These are phyloP conservation scores for Chymomyza amoena DNA, from an alignment of 2,888 invertebrate species.

Conservation along the genomic window DNA sequence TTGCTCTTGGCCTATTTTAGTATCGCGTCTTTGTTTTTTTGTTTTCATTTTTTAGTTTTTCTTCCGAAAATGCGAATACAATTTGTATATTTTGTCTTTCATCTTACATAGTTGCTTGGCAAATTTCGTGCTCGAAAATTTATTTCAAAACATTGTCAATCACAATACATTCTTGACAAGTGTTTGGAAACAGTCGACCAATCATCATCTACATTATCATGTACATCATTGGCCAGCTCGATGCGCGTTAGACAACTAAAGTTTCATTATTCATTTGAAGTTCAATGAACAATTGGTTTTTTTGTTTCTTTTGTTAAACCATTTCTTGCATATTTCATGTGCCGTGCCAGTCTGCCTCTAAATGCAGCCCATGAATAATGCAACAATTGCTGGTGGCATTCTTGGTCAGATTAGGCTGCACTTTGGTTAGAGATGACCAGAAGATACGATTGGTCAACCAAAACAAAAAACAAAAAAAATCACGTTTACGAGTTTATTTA, in stretches of 20 bases:
- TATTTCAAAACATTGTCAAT: slow-evolving; percentile 50
- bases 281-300: slow-evolving; percentile 38
- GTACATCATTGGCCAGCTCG: slow-evolving; percentile 12
- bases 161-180: neutral
- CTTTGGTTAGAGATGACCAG: neutral
- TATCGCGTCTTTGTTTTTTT: slow-evolving; percentile 29
- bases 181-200: neutral
- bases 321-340: slow-evolving; percentile 63
- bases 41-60: neutral
- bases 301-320: slow-evolving; percentile 21
- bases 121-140: slow-evolving; percentile 18
- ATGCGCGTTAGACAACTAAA: slow-evolving; percentile 3
- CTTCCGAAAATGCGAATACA: slow-evolving; percentile 4
- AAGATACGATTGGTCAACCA: neutral
- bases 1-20: slow-evolving; percentile 29
- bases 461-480: neutral
- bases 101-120: slow-evolving; percentile 1
- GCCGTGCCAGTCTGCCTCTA: slow-evolving; percentile 18
- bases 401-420: neutral
- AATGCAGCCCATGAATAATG: slow-evolving; percentile 41
- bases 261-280: slow-evolving; percentile 63
- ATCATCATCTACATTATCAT: neutral
- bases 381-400: slow-evolving; percentile 9
- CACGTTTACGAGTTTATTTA: too few relatives aligned
- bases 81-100: slow-evolving; percentile 1